A percentile compares a stretch with the other conserved stretches of the same genome.
phyloP scores from a whole-genome alignment of 2,888 invertebrate genomes.

The Drosophila kuntzei region DNA sequence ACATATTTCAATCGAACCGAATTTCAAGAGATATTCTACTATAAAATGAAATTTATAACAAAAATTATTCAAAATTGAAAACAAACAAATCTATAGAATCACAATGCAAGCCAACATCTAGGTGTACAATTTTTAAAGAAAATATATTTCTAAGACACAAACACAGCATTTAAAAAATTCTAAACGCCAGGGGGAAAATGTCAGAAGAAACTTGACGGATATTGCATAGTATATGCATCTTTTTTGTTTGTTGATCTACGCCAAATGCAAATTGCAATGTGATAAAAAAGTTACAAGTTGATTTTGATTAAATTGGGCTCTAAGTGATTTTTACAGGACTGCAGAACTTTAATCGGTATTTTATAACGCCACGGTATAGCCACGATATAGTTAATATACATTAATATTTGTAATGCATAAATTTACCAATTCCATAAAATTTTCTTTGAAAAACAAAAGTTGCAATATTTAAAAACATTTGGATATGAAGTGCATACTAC shows the following conservation, averaged over 20 bases:
- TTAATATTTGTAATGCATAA: background rate
- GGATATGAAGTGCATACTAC: background rate
- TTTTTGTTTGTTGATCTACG: background rate
- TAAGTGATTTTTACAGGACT: background rate
- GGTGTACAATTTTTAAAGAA: background rate
- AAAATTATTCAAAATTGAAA: background rate
- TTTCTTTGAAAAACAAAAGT: background rate
- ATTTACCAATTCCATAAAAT: background rate
- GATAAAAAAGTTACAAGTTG: background rate
- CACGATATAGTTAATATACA: too few species aligned
- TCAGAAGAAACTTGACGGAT: background rate
- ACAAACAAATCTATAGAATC: background rate
- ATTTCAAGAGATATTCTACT: background rate
- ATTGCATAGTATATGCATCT: background rate
- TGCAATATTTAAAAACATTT: background rate
- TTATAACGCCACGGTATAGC: background rate
- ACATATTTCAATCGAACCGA: slow-evolving; percentile 7
- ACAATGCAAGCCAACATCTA: background rate
- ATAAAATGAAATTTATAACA: background rate
- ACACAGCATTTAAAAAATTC: background rate
- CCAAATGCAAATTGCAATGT: background rate
- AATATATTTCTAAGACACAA: background rate
- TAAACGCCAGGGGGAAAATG: background rate
- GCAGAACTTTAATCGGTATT: background rate
- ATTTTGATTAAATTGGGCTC: background rate